Conservation (phyloP, 2,888 invertebrate species). For the Xylocampa areola region DNA sequence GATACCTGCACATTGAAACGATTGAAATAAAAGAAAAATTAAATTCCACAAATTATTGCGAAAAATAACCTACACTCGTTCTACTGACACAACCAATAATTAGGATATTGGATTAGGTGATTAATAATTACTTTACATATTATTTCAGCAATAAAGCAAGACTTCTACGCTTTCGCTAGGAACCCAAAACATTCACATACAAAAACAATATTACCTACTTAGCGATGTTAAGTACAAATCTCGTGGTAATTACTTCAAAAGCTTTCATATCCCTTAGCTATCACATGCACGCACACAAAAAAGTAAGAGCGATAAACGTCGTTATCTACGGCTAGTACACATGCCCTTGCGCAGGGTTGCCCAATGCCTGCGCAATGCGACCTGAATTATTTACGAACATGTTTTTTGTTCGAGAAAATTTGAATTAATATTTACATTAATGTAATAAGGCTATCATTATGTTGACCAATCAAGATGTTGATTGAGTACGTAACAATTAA, state of each 20-base stretch:
- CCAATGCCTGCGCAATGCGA: constrained; percentile 43
- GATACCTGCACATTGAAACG: too few species aligned
- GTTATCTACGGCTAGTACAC: constrained; percentile 32
- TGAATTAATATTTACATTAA: constrained; percentile 30
- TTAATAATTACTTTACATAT: too few species aligned
- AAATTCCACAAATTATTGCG: too few species aligned
- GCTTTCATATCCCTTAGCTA: constrained; percentile 19
- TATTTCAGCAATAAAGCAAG: too few species aligned
- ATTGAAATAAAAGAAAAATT: too few species aligned
- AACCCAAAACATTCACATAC: too few species aligned
- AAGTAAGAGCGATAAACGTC: constrained; percentile 21
- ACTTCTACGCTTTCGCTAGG: too few species aligned
- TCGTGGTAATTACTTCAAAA: constrained; percentile 13
- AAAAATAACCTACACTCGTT: too few species aligned
- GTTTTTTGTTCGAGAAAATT: constrained; percentile 22
- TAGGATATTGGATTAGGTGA: too few species aligned
- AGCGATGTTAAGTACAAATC: neutral
- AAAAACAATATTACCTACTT: neutral
- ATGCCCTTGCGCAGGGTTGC: constrained; percentile 64
- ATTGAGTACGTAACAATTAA: neutral
- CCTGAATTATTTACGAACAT: constrained; percentile 19
- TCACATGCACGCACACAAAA: constrained; percentile 28
- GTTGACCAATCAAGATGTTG: constrained; percentile 27
- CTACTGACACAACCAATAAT: too few species aligned
- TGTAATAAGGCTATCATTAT: constrained; percentile 9